A percentile compares a stretch with the other conserved stretches of the same genome.
phyloP scores from a whole-genome alignment of 1,140 invertebrate species.

The Nephila pilipes region DNA sequence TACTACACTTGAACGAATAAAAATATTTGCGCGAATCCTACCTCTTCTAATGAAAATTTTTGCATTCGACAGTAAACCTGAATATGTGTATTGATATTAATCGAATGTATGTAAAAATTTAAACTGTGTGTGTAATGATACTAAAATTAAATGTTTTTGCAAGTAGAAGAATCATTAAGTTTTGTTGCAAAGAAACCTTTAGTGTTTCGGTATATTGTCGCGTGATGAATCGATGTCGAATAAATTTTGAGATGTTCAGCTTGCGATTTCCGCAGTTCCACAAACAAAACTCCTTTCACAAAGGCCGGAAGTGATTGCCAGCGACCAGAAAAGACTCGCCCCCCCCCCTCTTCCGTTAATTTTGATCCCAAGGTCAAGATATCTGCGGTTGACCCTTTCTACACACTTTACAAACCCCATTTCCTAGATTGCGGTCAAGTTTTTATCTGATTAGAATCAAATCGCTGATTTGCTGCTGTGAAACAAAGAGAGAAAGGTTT shows the following conservation, averaged over 20 bases:
- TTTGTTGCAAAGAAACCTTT: background rate
- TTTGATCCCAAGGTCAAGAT: constrained; percentile 22
- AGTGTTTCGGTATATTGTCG: background rate
- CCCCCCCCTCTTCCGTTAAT: background rate
- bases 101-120: too few relatives aligned
- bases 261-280: background rate
- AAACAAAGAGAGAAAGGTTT: background rate
- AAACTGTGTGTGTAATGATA: too few relatives aligned
- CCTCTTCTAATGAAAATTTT: too few relatives aligned
- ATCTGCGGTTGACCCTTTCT: constrained; percentile 17
- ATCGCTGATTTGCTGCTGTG: background rate
- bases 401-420: constrained; percentile 20
- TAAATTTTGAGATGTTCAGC: too few relatives aligned
- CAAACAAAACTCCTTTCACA: background rate
- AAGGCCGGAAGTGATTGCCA: constrained; percentile 36
- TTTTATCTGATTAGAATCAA: constrained; percentile 17
- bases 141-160: background rate
- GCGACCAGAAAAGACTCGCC: background rate
- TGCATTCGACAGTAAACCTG: too few relatives aligned
- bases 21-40: too few relatives aligned
- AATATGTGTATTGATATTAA: too few relatives aligned
- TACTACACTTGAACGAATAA: too few relatives aligned
- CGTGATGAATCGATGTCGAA: too few relatives aligned
- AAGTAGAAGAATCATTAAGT: background rate
- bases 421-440: constrained; percentile 34